A percentile compares a stretch with the other conserved stretches of the same genome.
These are phyloP conservation scores for Phalera bucephala DNA, from an alignment of 2,888 invertebrate genomes.

Conservation along the genomic window DNA sequence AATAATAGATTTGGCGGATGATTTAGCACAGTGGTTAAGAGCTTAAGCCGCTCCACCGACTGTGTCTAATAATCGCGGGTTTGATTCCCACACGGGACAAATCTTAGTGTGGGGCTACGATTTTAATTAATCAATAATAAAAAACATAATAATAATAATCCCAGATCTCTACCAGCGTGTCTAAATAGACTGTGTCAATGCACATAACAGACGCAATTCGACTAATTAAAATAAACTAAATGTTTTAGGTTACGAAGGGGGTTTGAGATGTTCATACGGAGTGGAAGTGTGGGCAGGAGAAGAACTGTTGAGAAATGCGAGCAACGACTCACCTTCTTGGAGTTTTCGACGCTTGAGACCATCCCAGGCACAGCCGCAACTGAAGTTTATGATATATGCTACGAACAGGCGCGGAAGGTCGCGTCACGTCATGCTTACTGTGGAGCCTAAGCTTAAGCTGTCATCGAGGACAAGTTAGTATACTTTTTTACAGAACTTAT, in stretches of 20 bases:
- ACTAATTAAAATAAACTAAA: too few relatives aligned
- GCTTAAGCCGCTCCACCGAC: too few relatives aligned
- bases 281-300: constrained; percentile 87
- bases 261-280: constrained; percentile 88
- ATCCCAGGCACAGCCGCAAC: constrained; percentile 89
- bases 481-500: neutral
- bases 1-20: too few relatives aligned
- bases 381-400: constrained; percentile 87
- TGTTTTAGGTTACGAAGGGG: constrained; percentile 88
- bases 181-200: too few relatives aligned
- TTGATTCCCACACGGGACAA: too few relatives aligned
- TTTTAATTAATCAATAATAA: too few relatives aligned
- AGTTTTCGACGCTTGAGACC: constrained; percentile 89
- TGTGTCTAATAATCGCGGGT: too few relatives aligned
- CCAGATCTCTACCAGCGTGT: too few relatives aligned
- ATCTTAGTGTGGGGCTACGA: too few relatives aligned
- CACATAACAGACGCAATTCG: too few relatives aligned
- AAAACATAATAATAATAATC: too few relatives aligned
- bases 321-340: constrained; percentile 88
- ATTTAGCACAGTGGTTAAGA: too few relatives aligned
- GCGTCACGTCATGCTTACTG: constrained; percentile 82
- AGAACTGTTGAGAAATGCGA: constrained; percentile 86
- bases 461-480: constrained; percentile 65
- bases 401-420: constrained; percentile 93
- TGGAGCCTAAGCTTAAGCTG: constrained; percentile 64